Evolutionary conservation across 2,113 vertebrate genomes (phyloP), one percentile per base, ranked within the genome.

Genomic region (Perca schrenkii): DNA sequence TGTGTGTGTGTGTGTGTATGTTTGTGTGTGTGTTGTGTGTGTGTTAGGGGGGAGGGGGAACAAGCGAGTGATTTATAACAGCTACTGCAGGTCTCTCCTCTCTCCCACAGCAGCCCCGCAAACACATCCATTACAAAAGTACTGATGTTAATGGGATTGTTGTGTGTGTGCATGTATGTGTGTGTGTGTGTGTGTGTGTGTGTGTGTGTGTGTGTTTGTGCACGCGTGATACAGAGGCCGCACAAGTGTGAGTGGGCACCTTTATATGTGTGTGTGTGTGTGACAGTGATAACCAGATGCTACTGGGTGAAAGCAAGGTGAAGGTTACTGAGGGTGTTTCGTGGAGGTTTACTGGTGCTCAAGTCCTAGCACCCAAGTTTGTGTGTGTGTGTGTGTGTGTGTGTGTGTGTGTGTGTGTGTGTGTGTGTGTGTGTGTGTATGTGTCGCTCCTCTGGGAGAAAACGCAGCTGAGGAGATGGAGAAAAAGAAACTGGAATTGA

Each of bases 61-160:
- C 88, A 87, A 94, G 94, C 87, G 65, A 82, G 91, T 94, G 94
- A 95, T 95, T 95, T 95, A 95, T 95, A 93, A 90, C 92, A 88
- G 87, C 90, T 92, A 92, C 91, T 93, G 90, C 82, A 85, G 92
- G 88, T 89, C 85, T 88, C 92, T 91, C 89, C 91, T 92, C 84
- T 92, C 90, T 94, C 89, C 92, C 93, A 93, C 87, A 91, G 94
- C 91, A 95, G 89, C 92, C 82, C 86, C 80, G 57, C 94, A 91
- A 94, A 93, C 92, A 94, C 93, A 95, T 94, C 90, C 94, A 95
- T 95, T 95, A 94, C 93, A 86, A 92, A 94, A 94, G 92, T 88
- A 90, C 88, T 92, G 92, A 90, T 92, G 91, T 90, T 94, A 94
- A 94, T 94, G 90, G 93, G 80, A 82, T 83, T 89, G 84, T 72